Conservation (phyloP, 2,888 invertebrate species). For the Cephus rjabovi region DNA sequence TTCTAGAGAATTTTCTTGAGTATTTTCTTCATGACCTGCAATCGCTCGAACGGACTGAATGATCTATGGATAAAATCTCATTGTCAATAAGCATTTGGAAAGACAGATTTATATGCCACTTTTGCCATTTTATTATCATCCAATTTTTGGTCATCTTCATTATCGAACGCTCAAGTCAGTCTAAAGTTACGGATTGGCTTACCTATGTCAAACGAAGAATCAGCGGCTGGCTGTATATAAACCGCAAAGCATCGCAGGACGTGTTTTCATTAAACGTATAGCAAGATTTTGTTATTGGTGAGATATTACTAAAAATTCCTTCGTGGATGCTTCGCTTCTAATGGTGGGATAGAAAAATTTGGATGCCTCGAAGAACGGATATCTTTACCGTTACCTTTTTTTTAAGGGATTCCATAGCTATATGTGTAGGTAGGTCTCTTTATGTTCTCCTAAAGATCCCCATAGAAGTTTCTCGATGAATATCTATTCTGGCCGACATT, state of each 20-base stretch:
- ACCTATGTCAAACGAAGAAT: neutral
- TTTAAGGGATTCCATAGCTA: neutral
- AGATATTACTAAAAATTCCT: neutral
- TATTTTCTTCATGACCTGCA: neutral
- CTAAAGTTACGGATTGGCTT: neutral
- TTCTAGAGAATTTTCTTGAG: neutral
- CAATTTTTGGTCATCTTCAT: neutral
- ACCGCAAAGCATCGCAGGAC: neutral
- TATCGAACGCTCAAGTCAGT: neutral
- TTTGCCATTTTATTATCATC: neutral
- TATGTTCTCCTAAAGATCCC: neutral
- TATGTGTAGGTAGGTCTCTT: neutral
- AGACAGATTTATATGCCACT: too few species aligned
- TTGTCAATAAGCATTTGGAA: neutral
- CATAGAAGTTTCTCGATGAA: neutral
- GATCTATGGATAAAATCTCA: neutral
- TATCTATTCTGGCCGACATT: neutral
- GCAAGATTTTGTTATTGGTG: neutral
- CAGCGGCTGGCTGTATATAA: neutral
- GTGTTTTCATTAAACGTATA: neutral
- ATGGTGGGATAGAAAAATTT: neutral
- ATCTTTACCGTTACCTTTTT: neutral
- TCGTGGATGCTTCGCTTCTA: neutral
- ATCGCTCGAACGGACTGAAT: neutral
- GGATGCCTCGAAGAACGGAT: neutral